phyloP scores from a whole-genome alignment of 2,113 vertebrate genomes.

The Ibidorhyncha struthersii region DNA sequence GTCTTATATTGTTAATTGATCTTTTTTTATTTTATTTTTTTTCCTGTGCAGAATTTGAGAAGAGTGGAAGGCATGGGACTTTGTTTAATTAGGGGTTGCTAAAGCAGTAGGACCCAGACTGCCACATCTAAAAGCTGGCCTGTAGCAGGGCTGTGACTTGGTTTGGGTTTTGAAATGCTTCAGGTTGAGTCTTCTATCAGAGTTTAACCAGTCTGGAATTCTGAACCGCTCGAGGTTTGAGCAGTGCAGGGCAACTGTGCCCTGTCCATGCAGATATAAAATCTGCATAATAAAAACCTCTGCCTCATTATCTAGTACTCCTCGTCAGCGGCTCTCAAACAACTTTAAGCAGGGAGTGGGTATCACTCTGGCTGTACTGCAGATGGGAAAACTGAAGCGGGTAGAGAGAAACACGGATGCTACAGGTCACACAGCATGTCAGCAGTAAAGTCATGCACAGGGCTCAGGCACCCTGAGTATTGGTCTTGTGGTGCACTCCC shows the following conservation, averaged over 20 bases:
- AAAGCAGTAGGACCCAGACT: neutral
- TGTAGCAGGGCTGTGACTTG: neutral
- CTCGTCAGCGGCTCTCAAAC: neutral
- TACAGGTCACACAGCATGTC: neutral
- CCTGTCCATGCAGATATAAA: neutral
- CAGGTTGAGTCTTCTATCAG: neutral
- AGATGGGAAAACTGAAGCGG: neutral
- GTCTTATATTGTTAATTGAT: neutral
- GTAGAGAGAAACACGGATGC: neutral
- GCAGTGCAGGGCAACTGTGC: neutral
- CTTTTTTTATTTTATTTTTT: neutral
- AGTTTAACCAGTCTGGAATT: neutral
- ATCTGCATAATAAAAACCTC: neutral
- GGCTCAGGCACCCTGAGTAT: neutral
- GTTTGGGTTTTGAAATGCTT: neutral
- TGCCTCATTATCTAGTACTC: neutral
- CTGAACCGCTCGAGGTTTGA: neutral
- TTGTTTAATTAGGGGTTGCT: neutral
- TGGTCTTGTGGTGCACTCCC: neutral
- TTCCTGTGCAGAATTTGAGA: neutral
- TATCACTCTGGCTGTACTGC: neutral
- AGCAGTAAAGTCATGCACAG: neutral
- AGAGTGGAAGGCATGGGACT: accelerated
- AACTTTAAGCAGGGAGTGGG: neutral
- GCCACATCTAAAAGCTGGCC: neutral